Evolutionary conservation across 2,113 vertebrate species (phyloP).

Genomic region (Podiceps cristatus): DNA sequence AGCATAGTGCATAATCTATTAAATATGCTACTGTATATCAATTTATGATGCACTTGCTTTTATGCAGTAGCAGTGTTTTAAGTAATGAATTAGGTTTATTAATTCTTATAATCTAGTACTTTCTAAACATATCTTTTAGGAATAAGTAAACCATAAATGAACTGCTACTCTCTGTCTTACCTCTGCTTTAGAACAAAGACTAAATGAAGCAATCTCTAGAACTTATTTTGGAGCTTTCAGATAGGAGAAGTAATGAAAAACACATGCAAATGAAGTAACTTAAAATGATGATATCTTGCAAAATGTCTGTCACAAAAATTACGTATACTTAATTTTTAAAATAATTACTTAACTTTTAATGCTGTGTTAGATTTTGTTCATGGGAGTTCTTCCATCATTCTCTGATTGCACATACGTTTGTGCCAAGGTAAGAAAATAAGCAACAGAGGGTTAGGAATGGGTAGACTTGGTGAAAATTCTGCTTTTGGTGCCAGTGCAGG

Average conservation of each 20-base stretch:
- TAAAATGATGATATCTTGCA: background rate
- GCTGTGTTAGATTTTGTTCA: background rate
- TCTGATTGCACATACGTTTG: background rate
- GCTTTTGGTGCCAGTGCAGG: background rate
- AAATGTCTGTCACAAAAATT: background rate
- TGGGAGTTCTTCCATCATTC: background rate
- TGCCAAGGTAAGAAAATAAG: background rate
- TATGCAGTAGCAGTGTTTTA: background rate
- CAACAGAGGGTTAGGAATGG: background rate
- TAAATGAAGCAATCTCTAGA: background rate
- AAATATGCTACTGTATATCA: background rate
- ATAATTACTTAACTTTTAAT: background rate
- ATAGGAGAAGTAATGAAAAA: background rate
- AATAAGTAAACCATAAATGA: background rate
- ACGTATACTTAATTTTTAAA: background rate
- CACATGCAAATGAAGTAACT: background rate
- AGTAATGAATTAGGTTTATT: background rate
- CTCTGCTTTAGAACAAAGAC: background rate
- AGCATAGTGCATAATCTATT: background rate
- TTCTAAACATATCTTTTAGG: background rate
- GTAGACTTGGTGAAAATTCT: background rate
- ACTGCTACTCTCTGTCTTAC: background rate
- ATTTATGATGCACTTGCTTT: background rate
- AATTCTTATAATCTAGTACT: background rate
- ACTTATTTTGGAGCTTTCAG: background rate